Conservation (phyloP, 1,140 invertebrate species). For the Mya arenaria region DNA sequence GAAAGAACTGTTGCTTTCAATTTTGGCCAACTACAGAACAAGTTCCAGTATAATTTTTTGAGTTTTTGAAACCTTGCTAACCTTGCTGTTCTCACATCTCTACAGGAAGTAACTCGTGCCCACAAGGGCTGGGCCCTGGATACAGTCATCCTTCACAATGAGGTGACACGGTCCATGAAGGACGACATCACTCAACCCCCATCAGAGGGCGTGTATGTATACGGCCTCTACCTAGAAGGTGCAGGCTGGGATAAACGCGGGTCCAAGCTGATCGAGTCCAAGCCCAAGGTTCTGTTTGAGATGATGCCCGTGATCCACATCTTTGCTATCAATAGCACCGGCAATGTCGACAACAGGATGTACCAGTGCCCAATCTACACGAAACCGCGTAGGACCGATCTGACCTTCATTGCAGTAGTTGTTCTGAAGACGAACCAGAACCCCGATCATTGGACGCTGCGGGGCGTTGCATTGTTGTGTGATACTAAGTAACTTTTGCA, state of each 20-base stretch:
- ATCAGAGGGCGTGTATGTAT: constrained; percentile 94
- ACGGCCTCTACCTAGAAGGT: constrained; percentile 96
- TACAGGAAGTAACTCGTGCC: constrained; percentile 95
- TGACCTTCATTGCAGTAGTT: constrained; percentile 97
- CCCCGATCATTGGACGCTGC: constrained; percentile 94
- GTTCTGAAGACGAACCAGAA: constrained; percentile 93
- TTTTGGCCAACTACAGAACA: neutral
- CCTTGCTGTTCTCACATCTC: constrained; percentile 8
- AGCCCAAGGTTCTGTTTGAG: constrained; percentile 87
- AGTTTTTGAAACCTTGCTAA: neutral
- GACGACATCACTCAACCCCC: constrained; percentile 95
- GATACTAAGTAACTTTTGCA: constrained; percentile 96
- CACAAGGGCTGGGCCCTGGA: constrained; percentile 98
- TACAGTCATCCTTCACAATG: constrained; percentile 97
- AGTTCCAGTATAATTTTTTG: neutral
- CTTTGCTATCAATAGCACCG: constrained; percentile 94
- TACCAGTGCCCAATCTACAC: constrained; percentile 98
- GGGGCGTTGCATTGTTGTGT: constrained; percentile 97
- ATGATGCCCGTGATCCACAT: constrained; percentile 98
- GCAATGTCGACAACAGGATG: constrained; percentile 91
- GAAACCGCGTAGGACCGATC: constrained; percentile 95
- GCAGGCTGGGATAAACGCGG: constrained; percentile 94
- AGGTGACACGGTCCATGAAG: constrained; percentile 93
- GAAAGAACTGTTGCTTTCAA: neutral
- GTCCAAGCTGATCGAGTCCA: constrained; percentile 94